These are phyloP conservation scores for Strix uralensis DNA, from an alignment of 2,113 vertebrate species.

Conservation along the genomic window DNA sequence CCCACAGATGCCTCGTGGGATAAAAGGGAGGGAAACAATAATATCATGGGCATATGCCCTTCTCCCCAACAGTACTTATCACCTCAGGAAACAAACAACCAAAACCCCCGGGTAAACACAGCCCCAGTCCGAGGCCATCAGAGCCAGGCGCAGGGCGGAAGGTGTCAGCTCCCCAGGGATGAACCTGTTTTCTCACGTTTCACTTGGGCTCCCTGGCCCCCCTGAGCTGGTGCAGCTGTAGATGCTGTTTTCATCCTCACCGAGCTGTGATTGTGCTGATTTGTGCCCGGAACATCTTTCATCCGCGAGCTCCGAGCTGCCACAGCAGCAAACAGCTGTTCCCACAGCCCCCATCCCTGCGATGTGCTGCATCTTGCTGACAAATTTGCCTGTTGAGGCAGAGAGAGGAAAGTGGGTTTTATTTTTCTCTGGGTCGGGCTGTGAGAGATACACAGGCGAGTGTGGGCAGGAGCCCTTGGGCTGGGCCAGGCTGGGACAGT, in stretches of 20 bases:
- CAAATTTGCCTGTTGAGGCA: not conserved
- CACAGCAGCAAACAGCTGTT: not conserved
- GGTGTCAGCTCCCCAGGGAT: not conserved
- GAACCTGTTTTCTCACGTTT: not conserved
- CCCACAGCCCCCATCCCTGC: not conserved
- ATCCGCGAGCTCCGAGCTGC: accelerated
- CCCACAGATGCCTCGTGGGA: not conserved
- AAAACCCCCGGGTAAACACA: too few relatives aligned
- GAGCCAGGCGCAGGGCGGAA: not conserved
- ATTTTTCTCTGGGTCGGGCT: not conserved
- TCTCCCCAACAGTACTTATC: not conserved
- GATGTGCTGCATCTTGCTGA: too few relatives aligned
- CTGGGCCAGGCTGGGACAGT: not conserved
- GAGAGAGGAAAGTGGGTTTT: too few relatives aligned
- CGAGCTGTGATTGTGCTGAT: not conserved
- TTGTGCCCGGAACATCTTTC: not conserved
- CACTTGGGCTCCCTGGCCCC: not conserved
- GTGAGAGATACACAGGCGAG: accelerated
- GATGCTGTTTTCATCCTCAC: not conserved
- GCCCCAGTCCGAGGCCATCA: accelerated
- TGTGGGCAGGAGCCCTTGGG: not conserved
- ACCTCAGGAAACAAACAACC: not conserved
- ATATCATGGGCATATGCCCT: not conserved
- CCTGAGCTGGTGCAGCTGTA: not conserved
- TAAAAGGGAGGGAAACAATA: not conserved